Base-by-base conservation (phyloP, 2,113 vertebrate species). In the Pipa parva region DNA sequence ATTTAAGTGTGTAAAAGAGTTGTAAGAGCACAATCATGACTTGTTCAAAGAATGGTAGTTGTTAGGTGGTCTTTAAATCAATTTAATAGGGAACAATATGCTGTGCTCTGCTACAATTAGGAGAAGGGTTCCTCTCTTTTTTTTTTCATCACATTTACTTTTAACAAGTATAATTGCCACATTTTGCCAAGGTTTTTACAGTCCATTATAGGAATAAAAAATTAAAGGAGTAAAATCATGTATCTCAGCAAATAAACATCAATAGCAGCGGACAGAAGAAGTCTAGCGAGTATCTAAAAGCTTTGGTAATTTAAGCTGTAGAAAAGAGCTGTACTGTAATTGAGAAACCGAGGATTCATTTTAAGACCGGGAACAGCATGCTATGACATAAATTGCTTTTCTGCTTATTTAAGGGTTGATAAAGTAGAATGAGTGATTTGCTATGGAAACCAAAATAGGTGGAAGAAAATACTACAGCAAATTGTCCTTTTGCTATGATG, bases 351-450 rank as follows among this genome's bases (percentile, higher is more conserved):
- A 69, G 65, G 65, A 69, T 54, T 51, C 24, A 45, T 59, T 59
- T 60, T 59, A 69, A 69, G 46, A 60, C 57, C 33, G 42, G 46
- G 52, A 69, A 59, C 45, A 33, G 64, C 64, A 59, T 45, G 58
- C 50, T 67, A 67, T 60, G 52, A 39, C 46, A 69, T 45, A 69
- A 51, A 67, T 67, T 58, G 42, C 65, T 59, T 59, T 37, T 50
- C 58, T 59, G 65, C 65, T 59, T 68, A 68, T 68, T 68, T 67
- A 58, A 56, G 57, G 54, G 31, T 58, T 67, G 63, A 67, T 67
- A 67, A 59, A 60, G 46, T 39, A 68, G 56, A 59, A 52, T 52
- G 56, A 68, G 31, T 50, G 65, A 68, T 68, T 68, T 68, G 65
- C 56, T 68, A 68, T 68, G 65, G 65, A 59, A 68, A 68, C 56